Conservation (phyloP, 2,797 vertebrate species). For the Delichon dasypus region DNA sequence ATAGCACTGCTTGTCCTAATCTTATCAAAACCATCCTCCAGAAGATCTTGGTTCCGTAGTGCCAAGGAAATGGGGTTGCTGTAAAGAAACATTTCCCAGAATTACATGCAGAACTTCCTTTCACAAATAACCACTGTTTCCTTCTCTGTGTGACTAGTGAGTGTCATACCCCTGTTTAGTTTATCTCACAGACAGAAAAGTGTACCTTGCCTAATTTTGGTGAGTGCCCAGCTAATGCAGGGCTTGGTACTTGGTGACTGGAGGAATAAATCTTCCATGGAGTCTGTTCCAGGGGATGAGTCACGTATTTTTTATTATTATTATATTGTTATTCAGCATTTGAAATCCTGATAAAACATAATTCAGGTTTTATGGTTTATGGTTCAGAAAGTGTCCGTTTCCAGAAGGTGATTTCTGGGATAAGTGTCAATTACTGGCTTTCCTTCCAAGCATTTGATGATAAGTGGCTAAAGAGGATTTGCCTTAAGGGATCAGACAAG, state of each 20-base stretch:
- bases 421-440: slow-evolving; percentile 6
- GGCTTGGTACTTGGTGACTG: not conserved
- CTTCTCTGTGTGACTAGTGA: not conserved
- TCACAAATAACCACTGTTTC: not conserved
- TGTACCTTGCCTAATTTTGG: not conserved
- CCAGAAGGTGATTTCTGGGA: not conserved
- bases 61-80: not conserved
- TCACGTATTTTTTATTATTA: not conserved
- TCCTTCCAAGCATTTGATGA: not conserved
- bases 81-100: not conserved
- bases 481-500: not conserved
- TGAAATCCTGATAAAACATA: not conserved
- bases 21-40: not conserved
- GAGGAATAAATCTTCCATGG: not conserved
- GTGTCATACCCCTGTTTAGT: not conserved
- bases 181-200: not conserved
- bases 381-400: not conserved
- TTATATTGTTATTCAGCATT: not conserved
- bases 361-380: not conserved
- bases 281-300: not conserved
- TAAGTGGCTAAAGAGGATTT: slow-evolving; percentile 39
- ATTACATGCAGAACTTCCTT: not conserved
- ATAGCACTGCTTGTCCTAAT: not conserved
- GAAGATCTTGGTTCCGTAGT: not conserved
- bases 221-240: not conserved